Evolutionary conservation across 2,888 invertebrate species (phyloP).

Genomic region (Trichopria drosophilae): DNA sequence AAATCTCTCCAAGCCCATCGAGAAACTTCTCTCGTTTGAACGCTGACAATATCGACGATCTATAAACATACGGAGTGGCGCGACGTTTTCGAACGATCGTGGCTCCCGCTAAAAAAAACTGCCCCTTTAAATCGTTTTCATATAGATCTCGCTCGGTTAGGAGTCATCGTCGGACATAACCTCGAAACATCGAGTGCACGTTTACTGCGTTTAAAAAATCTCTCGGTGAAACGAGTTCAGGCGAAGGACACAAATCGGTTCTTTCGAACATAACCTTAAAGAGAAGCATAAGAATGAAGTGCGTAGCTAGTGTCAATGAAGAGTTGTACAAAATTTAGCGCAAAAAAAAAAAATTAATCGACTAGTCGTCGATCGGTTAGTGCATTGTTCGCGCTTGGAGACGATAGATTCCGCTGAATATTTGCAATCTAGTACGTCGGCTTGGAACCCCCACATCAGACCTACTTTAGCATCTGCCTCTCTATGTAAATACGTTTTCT

Average conservation of each 20-base stretch:
- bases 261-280: too few relatives aligned
- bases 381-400: slow-evolving; percentile 22
- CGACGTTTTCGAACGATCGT: slow-evolving; percentile 2
- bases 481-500: slow-evolving; percentile 32
- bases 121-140: too few relatives aligned
- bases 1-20: slow-evolving; percentile 46
- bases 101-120: too few relatives aligned
- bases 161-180: too few relatives aligned
- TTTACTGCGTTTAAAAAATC: too few relatives aligned
- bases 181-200: too few relatives aligned
- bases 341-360: background rate
- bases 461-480: slow-evolving; percentile 23
- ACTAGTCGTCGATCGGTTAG: slow-evolving; percentile 17
- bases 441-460: slow-evolving; percentile 38
- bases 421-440: slow-evolving; percentile 58
- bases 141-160: too few relatives aligned
- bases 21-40: slow-evolving; percentile 22
- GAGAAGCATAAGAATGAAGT: too few relatives aligned
- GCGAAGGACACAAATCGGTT: too few relatives aligned
- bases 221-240: too few relatives aligned
- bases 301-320: too few relatives aligned
- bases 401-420: slow-evolving; percentile 27
- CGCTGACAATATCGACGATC: slow-evolving; percentile 33
- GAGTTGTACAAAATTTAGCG: slow-evolving; percentile 24
- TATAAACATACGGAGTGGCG: slow-evolving; percentile 10